phyloP scores from a whole-genome alignment of 2,113 vertebrate species.

The Macaca mulatta region DNA sequence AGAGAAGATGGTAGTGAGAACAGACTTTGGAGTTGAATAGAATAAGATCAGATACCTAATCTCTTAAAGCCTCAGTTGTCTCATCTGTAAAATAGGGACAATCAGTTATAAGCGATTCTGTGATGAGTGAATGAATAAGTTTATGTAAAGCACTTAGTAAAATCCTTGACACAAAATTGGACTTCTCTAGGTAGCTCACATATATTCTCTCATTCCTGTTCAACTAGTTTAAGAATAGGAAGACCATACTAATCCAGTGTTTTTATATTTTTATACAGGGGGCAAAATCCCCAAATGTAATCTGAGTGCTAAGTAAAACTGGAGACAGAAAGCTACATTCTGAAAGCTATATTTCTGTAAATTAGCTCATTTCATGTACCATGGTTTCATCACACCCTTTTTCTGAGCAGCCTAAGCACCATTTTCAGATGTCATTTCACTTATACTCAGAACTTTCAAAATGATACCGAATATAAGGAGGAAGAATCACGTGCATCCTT shows the following conservation, averaged over 20 bases:
- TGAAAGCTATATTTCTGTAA: neutral
- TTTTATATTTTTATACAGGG: neutral
- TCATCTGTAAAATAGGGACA: neutral
- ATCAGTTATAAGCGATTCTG: neutral
- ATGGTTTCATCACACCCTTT: conserved; percentile 15
- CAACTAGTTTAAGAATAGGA: neutral
- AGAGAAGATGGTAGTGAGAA: neutral
- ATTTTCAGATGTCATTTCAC: conserved; percentile 43
- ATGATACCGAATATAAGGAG: conserved; percentile 13
- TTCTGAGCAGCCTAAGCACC: neutral
- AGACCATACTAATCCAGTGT: neutral
- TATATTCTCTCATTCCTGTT: neutral
- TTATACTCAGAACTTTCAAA: conserved; percentile 41
- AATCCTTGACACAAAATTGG: neutral
- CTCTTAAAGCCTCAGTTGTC: neutral
- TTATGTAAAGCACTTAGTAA: neutral
- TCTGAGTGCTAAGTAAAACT: neutral
- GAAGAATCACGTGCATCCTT: neutral
- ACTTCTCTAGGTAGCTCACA: neutral
- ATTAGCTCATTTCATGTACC: neutral
- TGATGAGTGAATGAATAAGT: neutral
- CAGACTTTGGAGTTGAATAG: neutral
- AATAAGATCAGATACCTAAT: neutral
- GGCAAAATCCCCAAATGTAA: neutral
- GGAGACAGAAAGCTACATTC: neutral